Conservation (phyloP, 2,888 invertebrate genomes). For the Drosophila quasianomalipes region DNA sequence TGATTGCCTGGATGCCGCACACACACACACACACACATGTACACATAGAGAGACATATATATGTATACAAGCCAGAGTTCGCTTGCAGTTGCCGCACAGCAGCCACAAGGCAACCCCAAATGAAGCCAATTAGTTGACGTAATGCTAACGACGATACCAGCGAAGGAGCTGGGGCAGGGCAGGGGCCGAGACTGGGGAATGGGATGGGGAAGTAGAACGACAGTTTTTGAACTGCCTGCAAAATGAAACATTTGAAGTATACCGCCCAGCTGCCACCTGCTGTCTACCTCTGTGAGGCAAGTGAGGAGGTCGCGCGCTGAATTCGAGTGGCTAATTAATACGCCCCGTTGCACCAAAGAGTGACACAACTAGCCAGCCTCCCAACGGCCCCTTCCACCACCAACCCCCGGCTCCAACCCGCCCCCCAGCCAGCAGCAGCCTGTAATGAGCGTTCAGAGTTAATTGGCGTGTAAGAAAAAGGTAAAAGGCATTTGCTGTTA, state of each 20-base stretch:
- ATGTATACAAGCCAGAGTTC: slow-evolving; percentile 3
- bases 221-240: slow-evolving; percentile 77
- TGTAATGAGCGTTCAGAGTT: slow-evolving; percentile 81
- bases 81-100: slow-evolving; percentile 46
- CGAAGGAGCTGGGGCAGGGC: slow-evolving; percentile 3
- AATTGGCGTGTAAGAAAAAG: slow-evolving; percentile 76
- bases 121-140: slow-evolving; percentile 80
- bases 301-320: slow-evolving; percentile 45
- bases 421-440: slow-evolving; percentile 37
- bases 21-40: slow-evolving; percentile 28
- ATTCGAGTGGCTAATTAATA: slow-evolving; percentile 78
- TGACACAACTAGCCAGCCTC: slow-evolving; percentile 63
- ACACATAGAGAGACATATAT: slow-evolving; percentile 6
- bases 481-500: slow-evolving; percentile 49
- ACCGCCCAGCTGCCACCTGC: slow-evolving; percentile 9
- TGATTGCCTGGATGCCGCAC: slow-evolving; percentile 52
- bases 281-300: slow-evolving; percentile 21
- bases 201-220: slow-evolving; percentile 14
- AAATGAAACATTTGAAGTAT: slow-evolving; percentile 72
- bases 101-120: slow-evolving; percentile 77
- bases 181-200: background rate
- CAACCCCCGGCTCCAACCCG: background rate
- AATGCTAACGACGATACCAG: slow-evolving; percentile 70
- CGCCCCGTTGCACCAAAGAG: slow-evolving; percentile 76
- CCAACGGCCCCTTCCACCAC: background rate